These are phyloP conservation scores for Neocrepidodera transversa DNA, from an alignment of 2,888 invertebrate genomes.

Conservation along the genomic window DNA sequence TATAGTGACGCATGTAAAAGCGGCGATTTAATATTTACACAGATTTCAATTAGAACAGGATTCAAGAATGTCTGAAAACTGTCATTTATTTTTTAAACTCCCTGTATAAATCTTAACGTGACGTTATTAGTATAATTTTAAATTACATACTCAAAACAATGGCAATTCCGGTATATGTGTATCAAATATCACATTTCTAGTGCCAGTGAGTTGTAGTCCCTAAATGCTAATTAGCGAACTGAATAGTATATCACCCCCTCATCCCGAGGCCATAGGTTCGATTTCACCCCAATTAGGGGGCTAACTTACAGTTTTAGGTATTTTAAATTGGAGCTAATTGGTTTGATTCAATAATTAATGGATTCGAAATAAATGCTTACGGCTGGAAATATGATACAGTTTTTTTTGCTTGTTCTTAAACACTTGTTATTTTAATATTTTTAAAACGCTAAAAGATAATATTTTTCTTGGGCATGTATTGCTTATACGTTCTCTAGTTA, in stretches of 20 bases:
- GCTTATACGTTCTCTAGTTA: too few relatives aligned
- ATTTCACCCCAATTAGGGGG: conserved; percentile 5
- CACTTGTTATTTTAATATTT: too few relatives aligned
- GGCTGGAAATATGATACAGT: not conserved
- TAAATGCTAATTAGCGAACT: not conserved
- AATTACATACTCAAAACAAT: not conserved
- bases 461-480: too few relatives aligned
- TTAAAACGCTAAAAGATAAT: too few relatives aligned
- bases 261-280: not conserved
- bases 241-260: not conserved
- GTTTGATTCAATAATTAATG: conserved; percentile 8
- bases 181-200: not conserved
- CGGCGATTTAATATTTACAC: too few relatives aligned
- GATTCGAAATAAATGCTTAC: conserved; percentile 5
- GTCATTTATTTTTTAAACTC: too few relatives aligned
- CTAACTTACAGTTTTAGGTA: conserved; percentile 11
- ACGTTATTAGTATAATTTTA: not conserved
- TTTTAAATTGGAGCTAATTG: conserved; percentile 7
- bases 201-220: not conserved
- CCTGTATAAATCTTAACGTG: not conserved
- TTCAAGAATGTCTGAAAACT: too few relatives aligned
- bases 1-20: too few relatives aligned
- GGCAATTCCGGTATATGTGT: not conserved
- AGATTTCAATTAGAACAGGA: too few relatives aligned
- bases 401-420: too few relatives aligned